Conservation (phyloP, 2,888 invertebrate genomes). For the Spodoptera exigua region DNA sequence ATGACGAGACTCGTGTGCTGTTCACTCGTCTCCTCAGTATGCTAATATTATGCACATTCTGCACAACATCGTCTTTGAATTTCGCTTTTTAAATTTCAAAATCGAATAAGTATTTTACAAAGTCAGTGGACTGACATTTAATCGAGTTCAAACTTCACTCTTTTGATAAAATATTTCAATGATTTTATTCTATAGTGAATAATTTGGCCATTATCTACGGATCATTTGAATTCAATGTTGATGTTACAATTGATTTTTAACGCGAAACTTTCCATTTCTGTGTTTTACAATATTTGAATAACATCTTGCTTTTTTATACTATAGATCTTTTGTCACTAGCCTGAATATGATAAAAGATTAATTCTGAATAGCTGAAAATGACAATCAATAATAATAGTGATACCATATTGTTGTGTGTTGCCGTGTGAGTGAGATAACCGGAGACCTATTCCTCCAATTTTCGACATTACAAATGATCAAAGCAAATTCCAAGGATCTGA, state of each 20-base stretch:
- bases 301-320: too few relatives aligned
- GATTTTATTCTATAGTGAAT: constrained; percentile 6
- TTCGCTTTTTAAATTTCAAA: constrained; percentile 50
- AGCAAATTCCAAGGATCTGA: too few relatives aligned
- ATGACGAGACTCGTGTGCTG: constrained; percentile 31
- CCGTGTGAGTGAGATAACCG: too few relatives aligned
- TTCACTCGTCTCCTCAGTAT: constrained; percentile 36
- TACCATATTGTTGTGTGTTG: too few relatives aligned
- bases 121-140: constrained; percentile 15
- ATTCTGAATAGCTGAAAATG: too few relatives aligned
- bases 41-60: constrained; percentile 48
- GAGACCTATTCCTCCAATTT: too few relatives aligned
- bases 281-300: constrained; percentile 14
- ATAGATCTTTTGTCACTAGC: too few relatives aligned
- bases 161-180: constrained; percentile 35
- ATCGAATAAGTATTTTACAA: constrained; percentile 22
- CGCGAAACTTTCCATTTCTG: constrained; percentile 23
- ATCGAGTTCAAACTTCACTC: constrained; percentile 9
- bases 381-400: constrained; percentile 36
- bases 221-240: constrained; percentile 37
- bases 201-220: constrained; percentile 34
- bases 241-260: constrained; percentile 30
- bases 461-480: too few relatives aligned
- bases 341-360: too few relatives aligned
- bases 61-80: constrained; percentile 24